Evolutionary conservation across 2,797 vertebrate species (phyloP), one percentile per base, ranked within the genome.

Genomic region (Enteromius mattozi): DNA sequence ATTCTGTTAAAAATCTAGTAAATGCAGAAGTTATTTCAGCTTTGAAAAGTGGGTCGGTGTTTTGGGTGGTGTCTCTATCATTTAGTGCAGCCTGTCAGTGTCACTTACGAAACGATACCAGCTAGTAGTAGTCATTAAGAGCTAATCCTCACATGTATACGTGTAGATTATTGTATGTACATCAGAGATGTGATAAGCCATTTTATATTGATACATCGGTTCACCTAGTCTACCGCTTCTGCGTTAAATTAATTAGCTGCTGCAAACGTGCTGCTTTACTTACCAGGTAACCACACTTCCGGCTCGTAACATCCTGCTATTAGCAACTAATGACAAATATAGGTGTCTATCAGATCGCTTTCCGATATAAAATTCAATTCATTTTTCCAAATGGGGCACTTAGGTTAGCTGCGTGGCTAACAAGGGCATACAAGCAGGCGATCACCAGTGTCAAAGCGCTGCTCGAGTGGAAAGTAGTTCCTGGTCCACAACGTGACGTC

Each of bases 301-400:
- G 81, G 94, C 93, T 83, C 95, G 94, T 83, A 95, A 89, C 95
- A 96, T 96, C 83, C 61, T 86, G 92, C 85, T 81, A 83, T 88
- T 74, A 59, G 81, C 79, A 86, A 76, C 85, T 89, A 87, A 78
- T 13, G 80, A 14, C 82, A 4, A 83, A 87, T 81, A 56, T 76
- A 77, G 84, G 85, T 89, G 0, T 90, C 24, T 88, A 72, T 81
- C 27, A 84, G 86, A 89, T 77, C 79, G 76, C 66, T 66, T 86
- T 78, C 90, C 84, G 49, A 89, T 78, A 86, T 33, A 84, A 79
- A 81, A 12, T 80, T 93, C 61, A 92, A 89, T 88, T 90, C 94
- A 95, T 94, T 35, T 90, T 93, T 91, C 86, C 90, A 90, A 71
- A 84, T 75, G 61, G 70, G 86, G 83, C 86, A 91, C 92, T 93